Evolutionary conservation across 2,113 vertebrate genomes (phyloP).

Genomic region (Myiagra hebetior): DNA sequence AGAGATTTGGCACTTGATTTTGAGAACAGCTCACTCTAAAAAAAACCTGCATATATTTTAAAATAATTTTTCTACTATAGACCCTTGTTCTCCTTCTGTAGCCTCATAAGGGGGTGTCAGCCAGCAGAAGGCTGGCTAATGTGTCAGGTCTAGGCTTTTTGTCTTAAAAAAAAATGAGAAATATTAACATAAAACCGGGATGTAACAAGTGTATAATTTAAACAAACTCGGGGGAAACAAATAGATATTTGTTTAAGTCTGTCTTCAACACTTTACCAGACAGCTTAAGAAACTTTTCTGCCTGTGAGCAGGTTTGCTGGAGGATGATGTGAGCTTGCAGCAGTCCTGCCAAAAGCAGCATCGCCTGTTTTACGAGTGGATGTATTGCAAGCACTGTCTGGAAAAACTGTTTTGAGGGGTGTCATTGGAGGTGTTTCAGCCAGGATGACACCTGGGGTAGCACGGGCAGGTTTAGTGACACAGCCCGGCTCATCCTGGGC

Average conservation of each 20-base stretch:
- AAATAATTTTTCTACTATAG: background rate
- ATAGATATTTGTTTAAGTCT: background rate
- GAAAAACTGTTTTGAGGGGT: background rate
- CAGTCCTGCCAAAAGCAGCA: background rate
- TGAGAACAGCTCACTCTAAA: background rate
- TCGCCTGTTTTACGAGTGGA: background rate
- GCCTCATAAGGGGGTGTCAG: background rate
- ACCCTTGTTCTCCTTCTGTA: background rate
- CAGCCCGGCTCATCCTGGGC: fast-evolving
- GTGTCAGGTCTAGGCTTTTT: background rate
- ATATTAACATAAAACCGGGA: background rate
- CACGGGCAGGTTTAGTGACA: fast-evolving
- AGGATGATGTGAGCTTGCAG: fast-evolving
- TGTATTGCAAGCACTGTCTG: background rate
- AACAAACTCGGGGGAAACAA: background rate
- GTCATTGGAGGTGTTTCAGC: background rate
- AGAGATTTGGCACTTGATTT: background rate
- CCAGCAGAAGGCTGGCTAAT: background rate
- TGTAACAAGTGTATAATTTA: background rate
- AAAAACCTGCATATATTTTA: background rate
- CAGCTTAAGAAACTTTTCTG: background rate
- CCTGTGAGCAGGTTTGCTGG: background rate
- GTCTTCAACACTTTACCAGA: background rate
- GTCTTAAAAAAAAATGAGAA: background rate
- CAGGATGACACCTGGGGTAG: background rate